Percentiles rank a stretch among this genome's conserved stretches.
phyloP scores from a whole-genome alignment of 92 coral and sea anemone genomes.

The Palythoa grandis region DNA sequence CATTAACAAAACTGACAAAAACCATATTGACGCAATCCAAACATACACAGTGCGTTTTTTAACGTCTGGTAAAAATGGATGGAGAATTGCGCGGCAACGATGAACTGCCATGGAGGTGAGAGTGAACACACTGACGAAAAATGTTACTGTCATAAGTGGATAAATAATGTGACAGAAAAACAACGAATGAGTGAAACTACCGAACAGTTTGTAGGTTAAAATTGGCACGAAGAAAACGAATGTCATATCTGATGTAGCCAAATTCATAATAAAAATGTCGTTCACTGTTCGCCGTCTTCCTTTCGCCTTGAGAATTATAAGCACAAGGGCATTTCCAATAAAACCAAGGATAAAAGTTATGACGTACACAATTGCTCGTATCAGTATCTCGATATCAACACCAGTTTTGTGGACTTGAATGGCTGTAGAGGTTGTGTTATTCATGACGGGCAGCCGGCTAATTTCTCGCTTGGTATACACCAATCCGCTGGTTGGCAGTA shows the following conservation, averaged over 20 bases:
- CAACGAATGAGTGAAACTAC: slow-evolving; percentile 54
- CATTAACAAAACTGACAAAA: slow-evolving; percentile 58
- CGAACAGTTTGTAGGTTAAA: slow-evolving; percentile 66
- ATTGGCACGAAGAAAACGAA: slow-evolving; percentile 78
- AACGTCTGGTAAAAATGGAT: slow-evolving; percentile 81
- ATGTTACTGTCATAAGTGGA: slow-evolving; percentile 85
- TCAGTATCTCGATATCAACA: background rate
- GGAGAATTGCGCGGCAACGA: slow-evolving; percentile 82
- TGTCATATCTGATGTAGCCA: slow-evolving; percentile 78
- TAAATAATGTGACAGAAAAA: slow-evolving; percentile 75
- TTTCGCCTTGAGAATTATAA: slow-evolving; percentile 64
- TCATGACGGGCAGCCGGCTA: slow-evolving; percentile 17
- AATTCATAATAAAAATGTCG: slow-evolving; percentile 84
- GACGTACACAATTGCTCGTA: slow-evolving; percentile 51
- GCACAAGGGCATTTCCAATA: slow-evolving; percentile 76
- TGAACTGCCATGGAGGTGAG: slow-evolving; percentile 89
- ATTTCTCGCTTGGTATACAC: background rate
- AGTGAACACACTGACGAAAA: slow-evolving; percentile 84
- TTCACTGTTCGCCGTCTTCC: slow-evolving; percentile 75
- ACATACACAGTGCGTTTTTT: slow-evolving; percentile 64
- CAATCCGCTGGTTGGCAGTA: background rate
- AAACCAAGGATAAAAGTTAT: slow-evolving; percentile 72
- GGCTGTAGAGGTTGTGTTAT: slow-evolving; percentile 15
- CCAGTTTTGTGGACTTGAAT: background rate
- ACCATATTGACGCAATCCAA: slow-evolving; percentile 67